phyloP scores from a whole-genome alignment of 2,113 vertebrate species.

The Gymnobelideus leadbeateri region DNA sequence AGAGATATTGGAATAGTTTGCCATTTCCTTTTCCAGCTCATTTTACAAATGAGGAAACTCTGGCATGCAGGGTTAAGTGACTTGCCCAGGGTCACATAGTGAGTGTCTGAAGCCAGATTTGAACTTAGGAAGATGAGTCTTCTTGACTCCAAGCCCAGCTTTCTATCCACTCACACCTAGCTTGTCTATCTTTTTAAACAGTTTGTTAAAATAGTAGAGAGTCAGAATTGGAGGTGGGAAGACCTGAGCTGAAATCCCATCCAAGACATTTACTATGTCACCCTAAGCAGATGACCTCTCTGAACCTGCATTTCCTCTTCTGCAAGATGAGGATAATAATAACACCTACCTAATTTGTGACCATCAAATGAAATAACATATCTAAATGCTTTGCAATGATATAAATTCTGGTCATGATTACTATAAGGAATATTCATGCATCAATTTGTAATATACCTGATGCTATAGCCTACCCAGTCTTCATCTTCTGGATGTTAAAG shows the following conservation, averaged over 20 bases:
- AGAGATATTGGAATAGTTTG: background rate
- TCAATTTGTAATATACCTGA: no score
- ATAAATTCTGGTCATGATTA: no score
- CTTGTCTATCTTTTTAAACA: background rate
- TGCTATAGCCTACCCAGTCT: background rate
- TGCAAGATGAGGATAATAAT: background rate
- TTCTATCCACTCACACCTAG: background rate
- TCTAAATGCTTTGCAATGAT: background rate
- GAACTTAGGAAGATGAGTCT: background rate
- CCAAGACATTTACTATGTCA: background rate
- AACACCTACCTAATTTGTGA: background rate
- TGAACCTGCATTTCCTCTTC: background rate
- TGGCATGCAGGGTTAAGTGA: background rate
- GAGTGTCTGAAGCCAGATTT: no score
- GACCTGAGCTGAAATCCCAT: background rate
- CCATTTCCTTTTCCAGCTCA: background rate
- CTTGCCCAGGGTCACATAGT: no score
- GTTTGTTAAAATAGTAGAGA: background rate
- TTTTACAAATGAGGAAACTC: background rate
- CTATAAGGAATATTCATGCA: no score
- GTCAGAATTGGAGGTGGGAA: background rate
- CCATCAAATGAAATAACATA: background rate
- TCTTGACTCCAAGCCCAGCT: background rate
- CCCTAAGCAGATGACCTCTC: background rate
- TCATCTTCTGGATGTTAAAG: background rate